Base-by-base conservation (phyloP, 53 echinoderm and acorn worm genomes). In the Holothuria leucospilota region DNA sequence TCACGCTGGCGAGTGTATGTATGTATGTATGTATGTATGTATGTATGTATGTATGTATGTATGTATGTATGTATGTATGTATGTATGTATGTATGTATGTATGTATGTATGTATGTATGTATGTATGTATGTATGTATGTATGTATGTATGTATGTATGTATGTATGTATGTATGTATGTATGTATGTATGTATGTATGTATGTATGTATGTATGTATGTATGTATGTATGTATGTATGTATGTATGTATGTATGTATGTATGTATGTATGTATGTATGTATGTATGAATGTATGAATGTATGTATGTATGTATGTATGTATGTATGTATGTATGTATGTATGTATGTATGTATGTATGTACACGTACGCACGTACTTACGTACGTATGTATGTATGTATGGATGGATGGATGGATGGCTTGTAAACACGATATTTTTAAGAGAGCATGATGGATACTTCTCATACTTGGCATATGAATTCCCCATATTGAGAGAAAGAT, bases 71-170 rank as follows among this genome's bases (percentile, higher is more conserved):
- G 51, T 46, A 78, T 78, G 16, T 18, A 51, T 42, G 20, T 21
- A 68, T 71, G 68, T 71, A 71, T 84, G 21, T 25, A 71, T 71
- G 39, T 68, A 70, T 85, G 30, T 40, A 70, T 85, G 16, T 25
- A 71, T 52, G 51, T 10, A 26, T 72, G 26, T 5, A 51, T 73
- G 13, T 85, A 29, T 28, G 38, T 13, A 26, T 66, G 2, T 20
- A 13, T 62, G 23, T 24, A 51, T 13, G 39, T 46, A 38, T 65
- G 26, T 39, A 41, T 21, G n/a, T n/a, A n/a, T n/a, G n/a, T n/a
- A n/a, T n/a, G 23, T 21, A 20, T 21, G 23, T 62, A 23, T 34
- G 34, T 34, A 34, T 34, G 34, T 34, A 34, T 34, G 34, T 34
- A 34, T 34, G 34, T 34, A 34, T 34, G 34, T 34, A 34, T 34